These are phyloP conservation scores for Setophaga coronata DNA, from an alignment of 2,113 vertebrate species.

Conservation along the genomic window DNA sequence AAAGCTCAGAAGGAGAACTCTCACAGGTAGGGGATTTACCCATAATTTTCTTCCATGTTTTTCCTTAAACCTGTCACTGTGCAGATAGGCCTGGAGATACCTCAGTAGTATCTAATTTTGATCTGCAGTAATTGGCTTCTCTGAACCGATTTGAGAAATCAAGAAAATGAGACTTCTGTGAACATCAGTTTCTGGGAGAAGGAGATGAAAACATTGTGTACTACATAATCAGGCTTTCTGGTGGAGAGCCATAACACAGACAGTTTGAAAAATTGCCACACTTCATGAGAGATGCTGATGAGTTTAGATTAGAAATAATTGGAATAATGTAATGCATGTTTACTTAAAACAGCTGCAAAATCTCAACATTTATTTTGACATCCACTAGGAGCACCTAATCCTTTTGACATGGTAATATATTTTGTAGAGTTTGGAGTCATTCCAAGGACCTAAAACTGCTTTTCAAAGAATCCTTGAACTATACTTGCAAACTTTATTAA, in stretches of 20 bases:
- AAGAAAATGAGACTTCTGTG: neutral
- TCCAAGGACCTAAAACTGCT: neutral
- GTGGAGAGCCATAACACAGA: neutral
- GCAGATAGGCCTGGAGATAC: neutral
- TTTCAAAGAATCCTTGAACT: neutral
- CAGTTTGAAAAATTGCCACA: neutral
- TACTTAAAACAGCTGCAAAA: neutral
- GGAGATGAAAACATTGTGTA: neutral
- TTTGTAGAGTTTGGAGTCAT: neutral
- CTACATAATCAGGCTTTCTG: neutral
- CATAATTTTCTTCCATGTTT: neutral
- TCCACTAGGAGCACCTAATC: neutral
- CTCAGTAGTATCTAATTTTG: neutral
- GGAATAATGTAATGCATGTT: neutral
- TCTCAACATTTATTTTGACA: neutral
- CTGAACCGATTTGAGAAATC: neutral
- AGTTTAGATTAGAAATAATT: neutral
- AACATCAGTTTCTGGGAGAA: neutral
- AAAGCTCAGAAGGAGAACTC: neutral
- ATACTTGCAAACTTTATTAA: neutral
- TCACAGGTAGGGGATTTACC: neutral
- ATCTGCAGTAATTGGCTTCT: neutral
- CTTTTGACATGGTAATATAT: neutral
- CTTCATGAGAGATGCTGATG: neutral
- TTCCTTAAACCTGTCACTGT: neutral